Evolutionary conservation across 2,113 vertebrate genomes (phyloP).

Genomic region (Platichthys stellatus): DNA sequence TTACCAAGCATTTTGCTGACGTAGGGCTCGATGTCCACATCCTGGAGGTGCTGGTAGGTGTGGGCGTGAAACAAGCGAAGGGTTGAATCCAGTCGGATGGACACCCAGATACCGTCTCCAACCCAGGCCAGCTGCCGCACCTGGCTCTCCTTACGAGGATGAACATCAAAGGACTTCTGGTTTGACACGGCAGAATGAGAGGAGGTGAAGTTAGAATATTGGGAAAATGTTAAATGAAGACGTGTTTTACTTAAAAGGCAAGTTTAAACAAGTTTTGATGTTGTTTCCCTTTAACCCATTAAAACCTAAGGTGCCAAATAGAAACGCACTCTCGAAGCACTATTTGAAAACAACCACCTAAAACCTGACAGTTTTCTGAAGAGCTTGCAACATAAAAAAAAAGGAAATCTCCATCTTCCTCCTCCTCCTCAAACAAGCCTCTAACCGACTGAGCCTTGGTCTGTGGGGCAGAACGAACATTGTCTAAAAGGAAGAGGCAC

Average conservation of each 20-base stretch:
- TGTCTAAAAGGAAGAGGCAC: too few species aligned
- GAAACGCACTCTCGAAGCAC: too few species aligned
- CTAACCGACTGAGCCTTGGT: too few species aligned
- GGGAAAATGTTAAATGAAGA: not conserved
- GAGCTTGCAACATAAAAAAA: too few species aligned
- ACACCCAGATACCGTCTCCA: conserved; percentile 98
- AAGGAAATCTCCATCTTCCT: too few species aligned
- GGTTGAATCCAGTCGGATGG: conserved; percentile 97
- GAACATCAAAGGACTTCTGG: conserved; percentile 96
- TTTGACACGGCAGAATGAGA: not conserved
- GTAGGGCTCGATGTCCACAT: conserved; percentile 98
- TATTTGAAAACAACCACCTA: too few species aligned
- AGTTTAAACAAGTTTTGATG: not conserved
- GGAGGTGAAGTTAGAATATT: not conserved
- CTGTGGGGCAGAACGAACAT: too few species aligned
- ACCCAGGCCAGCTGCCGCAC: conserved; percentile 98
- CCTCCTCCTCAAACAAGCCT: too few species aligned
- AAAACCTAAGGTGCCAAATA: too few species aligned
- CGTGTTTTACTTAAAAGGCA: not conserved
- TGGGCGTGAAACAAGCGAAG: conserved; percentile 96
- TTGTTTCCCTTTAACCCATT: too few species aligned
- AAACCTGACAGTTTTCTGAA: too few species aligned
- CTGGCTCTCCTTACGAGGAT: conserved; percentile 96
- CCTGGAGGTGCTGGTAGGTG: conserved; percentile 97
- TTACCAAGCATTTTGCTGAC: conserved; percentile 99